Conservation (phyloP, 2,888 invertebrate genomes). For the Troglohyphantes excavatus region DNA sequence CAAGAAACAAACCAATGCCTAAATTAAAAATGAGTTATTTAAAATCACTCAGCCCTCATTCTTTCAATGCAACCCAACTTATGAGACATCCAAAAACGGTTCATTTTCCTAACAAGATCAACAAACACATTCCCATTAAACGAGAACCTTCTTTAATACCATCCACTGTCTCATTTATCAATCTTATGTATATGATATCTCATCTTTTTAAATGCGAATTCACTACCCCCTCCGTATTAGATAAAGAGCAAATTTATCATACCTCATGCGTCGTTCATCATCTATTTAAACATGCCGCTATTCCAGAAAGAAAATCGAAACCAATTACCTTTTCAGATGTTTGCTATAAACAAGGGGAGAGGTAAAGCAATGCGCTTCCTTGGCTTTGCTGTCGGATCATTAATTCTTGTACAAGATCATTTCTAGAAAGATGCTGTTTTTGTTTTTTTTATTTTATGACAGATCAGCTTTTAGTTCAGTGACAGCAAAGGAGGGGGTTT, state of each 20-base stretch:
- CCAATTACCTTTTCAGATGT: conserved; percentile 51
- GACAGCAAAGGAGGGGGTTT: not conserved
- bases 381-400: conserved; percentile 30
- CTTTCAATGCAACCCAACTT: too few relatives aligned
- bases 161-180: not conserved
- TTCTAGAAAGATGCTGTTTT: not conserved
- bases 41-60: too few relatives aligned
- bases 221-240: not conserved
- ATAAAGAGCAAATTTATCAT: conserved; percentile 57
- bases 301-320: conserved; percentile 20
- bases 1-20: too few relatives aligned
- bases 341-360: conserved; percentile 5
- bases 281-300: conserved; percentile 9
- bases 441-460: conserved; percentile 25
- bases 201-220: not conserved
- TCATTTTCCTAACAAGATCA: not conserved
- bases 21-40: too few relatives aligned
- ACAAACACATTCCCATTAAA: not conserved
- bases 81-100: too few relatives aligned
- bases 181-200: not conserved
- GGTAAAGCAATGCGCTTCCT: not conserved
- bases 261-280: conserved; percentile 27
- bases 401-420: conserved; percentile 26
- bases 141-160: not conserved
- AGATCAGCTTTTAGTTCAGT: conserved; percentile 1